phyloP scores from a whole-genome alignment of 2,888 invertebrate species.

The Drosophila phalerata region DNA sequence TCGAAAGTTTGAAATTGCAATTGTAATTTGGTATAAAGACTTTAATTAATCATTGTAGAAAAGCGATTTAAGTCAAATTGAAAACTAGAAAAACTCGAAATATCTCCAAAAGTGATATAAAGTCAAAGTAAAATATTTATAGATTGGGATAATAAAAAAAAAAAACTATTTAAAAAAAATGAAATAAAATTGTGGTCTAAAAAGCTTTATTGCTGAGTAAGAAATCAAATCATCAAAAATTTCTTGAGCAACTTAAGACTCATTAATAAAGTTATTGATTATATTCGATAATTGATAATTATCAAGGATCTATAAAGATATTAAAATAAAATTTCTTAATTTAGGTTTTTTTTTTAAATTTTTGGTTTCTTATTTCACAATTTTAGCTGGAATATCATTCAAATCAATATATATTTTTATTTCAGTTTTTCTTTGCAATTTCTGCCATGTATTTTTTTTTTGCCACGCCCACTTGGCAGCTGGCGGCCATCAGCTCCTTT shows the following conservation, averaged over 20 bases:
- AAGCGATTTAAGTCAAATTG: neutral
- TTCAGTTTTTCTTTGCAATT: neutral
- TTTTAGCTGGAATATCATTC: neutral
- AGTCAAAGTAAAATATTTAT: neutral
- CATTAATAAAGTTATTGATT: too few relatives aligned
- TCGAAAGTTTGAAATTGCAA: neutral
- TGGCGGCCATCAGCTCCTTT: conserved; percentile 16
- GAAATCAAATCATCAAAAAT: too few relatives aligned
- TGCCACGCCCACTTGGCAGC: conserved; percentile 31
- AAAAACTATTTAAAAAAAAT: too few relatives aligned
- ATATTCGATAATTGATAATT: too few relatives aligned
- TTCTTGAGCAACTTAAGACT: too few relatives aligned
- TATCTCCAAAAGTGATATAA: neutral
- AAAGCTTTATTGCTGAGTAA: too few relatives aligned
- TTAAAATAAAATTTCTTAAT: neutral
- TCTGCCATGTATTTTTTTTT: neutral
- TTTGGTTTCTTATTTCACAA: neutral
- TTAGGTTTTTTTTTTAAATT: too few relatives aligned
- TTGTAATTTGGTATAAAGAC: neutral
- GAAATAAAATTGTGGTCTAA: too few relatives aligned
- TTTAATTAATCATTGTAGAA: neutral
- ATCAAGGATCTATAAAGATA: neutral
- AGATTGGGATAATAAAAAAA: too few relatives aligned
- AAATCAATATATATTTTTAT: conserved; percentile 29
- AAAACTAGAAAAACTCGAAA: too few relatives aligned